phyloP scores from a whole-genome alignment of 2,888 invertebrate species.

The Cordilura impudica region DNA sequence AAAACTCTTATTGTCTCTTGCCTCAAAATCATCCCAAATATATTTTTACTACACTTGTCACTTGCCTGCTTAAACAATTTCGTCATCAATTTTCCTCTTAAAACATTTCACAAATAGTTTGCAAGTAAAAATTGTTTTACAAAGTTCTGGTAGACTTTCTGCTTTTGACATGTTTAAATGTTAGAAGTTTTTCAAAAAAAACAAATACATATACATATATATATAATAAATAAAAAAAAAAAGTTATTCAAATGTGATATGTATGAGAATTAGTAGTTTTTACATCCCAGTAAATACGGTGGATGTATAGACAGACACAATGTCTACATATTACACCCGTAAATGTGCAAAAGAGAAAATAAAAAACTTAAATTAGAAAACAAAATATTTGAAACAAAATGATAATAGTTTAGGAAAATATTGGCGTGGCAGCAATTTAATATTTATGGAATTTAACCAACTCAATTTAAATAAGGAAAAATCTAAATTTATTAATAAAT shows the following conservation, averaged over 20 bases:
- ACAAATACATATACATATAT: too few species aligned
- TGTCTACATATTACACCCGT: constrained; percentile 10
- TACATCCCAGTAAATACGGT: not conserved
- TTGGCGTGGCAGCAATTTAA: too few species aligned
- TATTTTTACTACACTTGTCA: constrained; percentile 47
- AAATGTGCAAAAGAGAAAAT: not conserved
- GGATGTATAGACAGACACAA: constrained; percentile 17
- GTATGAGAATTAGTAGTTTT: constrained; percentile 31
- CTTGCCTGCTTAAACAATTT: constrained; percentile 36
- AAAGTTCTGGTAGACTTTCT: constrained; percentile 20
- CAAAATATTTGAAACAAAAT: too few species aligned
- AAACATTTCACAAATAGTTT: constrained; percentile 45
- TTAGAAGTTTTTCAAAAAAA: constrained; percentile 29
- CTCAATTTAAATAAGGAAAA: too few species aligned
- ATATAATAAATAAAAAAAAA: too few species aligned
- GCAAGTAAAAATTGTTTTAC: constrained; percentile 34
- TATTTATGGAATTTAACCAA: too few species aligned
- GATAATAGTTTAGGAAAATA: too few species aligned
- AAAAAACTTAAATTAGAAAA: too few species aligned
- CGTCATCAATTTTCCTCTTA: constrained; percentile 48
- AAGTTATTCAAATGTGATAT: too few species aligned
- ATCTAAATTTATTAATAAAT: too few species aligned
- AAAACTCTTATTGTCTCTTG: constrained; percentile 2
- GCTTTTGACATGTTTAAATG: constrained; percentile 55
- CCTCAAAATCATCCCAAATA: constrained; percentile 24